Base-by-base conservation (phyloP, 2,113 vertebrate species). In the Apodemus sylvaticus region DNA sequence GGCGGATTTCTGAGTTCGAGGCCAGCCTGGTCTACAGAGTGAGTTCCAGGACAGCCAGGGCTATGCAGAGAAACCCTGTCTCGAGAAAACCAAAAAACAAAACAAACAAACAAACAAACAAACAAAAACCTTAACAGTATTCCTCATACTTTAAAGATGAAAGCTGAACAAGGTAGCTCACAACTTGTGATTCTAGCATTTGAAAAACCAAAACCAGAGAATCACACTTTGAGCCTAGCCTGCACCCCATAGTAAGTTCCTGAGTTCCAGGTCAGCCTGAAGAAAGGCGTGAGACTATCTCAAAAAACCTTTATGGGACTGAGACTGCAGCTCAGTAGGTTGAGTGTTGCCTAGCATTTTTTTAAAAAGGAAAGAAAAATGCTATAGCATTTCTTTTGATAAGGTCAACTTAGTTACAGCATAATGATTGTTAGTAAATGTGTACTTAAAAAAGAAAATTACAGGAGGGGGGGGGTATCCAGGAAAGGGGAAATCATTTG, bases 301-400 rank as follows among this genome's bases (percentile, higher is more conserved):
- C 58, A 66, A 34, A 51, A 86, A 34, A 36, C 34, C 81, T 86
- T 22, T 36, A 24, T 36, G 70, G 19, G 19, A 12, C 31, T 22
- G 31, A 68, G 42, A 16, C 4, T n/a, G 10, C 13, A 8, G 39
- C 60, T 86, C 17, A 70, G 42, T 68, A 51, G 31, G 29, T 68
- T 20, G 45, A 7, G 26, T 34, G 29, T 34, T 20, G 16, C 39
- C 42, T 34, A 86, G 26, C 26, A 85, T 55, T 48, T 89, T 82
- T 17, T 74, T 86, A 86, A 83, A 16, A 74, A 91, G 51, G 48
- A 34, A 89, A 95, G 64, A 94, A 97, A 91, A 68, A 96, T 78
- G 4, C 79, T 91, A 93, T 8, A 86, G 68, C 53, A 95, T 91
- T 90, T 66, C 42, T 51, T 97, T 94, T 94, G 91, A 91, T 77